Base-by-base conservation (phyloP, 2,888 invertebrate genomes). In the Falcaria lacertinaria region DNA sequence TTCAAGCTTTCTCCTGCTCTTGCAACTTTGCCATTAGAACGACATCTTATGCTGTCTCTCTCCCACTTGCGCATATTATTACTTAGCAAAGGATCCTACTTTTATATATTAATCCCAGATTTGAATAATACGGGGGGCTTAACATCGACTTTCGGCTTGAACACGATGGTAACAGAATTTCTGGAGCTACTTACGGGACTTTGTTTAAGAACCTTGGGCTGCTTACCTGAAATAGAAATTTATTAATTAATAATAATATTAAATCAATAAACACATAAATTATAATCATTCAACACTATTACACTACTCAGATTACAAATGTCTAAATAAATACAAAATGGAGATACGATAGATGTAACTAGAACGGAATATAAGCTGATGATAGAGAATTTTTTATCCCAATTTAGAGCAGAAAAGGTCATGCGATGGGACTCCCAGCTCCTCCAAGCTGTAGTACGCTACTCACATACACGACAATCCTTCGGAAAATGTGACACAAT, bases 201-300 rank as follows among this genome's bases (percentile, higher is more conserved):
- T 11, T 28, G 1, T 41, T 25, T 28, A 19, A 42, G 34, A 16
- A 17, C 22, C 41, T 42, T 39, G 45, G 45, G 42, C 49, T 57
- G 69, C 73, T 73, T 73, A 73, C 73, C 73, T 73, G 71, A 33
- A 69, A 71, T 48, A 46, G 39, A 54, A 41, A 51, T 52, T 40
- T 40, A 17, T n/a, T n/a, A 17, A n/a, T 53, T 35, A 28, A 8
- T 43, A 33, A 46, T 22, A 42, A 35, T 39, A 46, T 42, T 42
- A 42, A 39, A 42, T 44, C 6, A 7, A 22, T 22, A 22, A 22
- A 6, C 7, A 1, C 7, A 22, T 22, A 22, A 5, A 2, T 22
- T 22, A 22, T n/a, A n/a, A n/a, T n/a, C n/a, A n/a, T n/a, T n/a
- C n/a, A n/a, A n/a, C n/a, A n/a, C n/a, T n/a, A n/a, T n/a, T n/a